Evolutionary conservation across 2,113 vertebrate genomes (phyloP), one percentile per base, ranked within the genome.

Genomic region (Laterallus jamaicensis): DNA sequence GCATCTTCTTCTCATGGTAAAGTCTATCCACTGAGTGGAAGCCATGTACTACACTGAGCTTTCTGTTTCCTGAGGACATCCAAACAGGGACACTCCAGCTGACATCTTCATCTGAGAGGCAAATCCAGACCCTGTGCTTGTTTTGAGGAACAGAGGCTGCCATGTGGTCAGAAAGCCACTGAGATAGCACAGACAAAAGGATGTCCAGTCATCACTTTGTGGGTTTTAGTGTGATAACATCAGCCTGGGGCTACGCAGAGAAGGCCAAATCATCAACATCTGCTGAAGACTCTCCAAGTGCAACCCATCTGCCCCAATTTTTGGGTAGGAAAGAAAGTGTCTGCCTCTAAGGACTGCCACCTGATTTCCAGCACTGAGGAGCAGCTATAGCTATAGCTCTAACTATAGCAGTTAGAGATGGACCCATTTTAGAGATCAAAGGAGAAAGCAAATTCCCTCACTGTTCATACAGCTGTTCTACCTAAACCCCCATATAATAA

Each of bases 41-140:
- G 6, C 29, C 25, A 8, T 1, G 6, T 7, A 24, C 54, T 40
- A 18, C 55, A 28, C 3, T 0, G 1, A n/a, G 24, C 13, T 58
- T 12, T 42, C 44, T 82, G n/a, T n/a, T 68, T 86, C 42, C 68
- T 64, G 68, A 75, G 32, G 73, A 15, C 39, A 15, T 37, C 11
- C 35, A 37, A 81, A 78, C 19, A 87, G 39, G 11, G 62, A 25
- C 25, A 9, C 6, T 75, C 32, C 60, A 49, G 12, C 40, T 25
- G 37, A 40, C 16, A 19, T 14, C 6, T 76, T 40, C 1, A 1
- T 66, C 5, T 25, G 16, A 47, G 63, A 2, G 3, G 31, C 31
- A 79, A 35, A 5, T 69, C 81, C 67, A 76, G 82, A 44, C 5
- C 19, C 40, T 49, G 22, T 25, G 49, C 42, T 91, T 84, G 17